A percentile compares a stretch with the other conserved stretches of the same genome.
Conservation (phyloP, 1,140 invertebrate genomes). For the Platyscapa corneri region DNA sequence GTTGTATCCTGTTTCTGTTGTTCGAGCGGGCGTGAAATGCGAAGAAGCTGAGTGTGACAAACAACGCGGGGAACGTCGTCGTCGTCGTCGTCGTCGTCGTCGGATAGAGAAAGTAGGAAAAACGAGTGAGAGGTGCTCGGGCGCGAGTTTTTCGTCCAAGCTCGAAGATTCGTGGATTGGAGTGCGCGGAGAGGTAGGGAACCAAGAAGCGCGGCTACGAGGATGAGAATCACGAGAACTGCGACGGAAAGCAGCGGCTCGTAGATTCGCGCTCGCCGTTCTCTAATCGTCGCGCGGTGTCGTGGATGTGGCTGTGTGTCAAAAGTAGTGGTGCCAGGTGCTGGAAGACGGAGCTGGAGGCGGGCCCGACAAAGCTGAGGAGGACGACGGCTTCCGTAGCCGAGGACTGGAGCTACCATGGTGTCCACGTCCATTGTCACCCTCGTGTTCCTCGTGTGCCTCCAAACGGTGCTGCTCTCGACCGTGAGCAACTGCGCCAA, state of each 20-base stretch:
- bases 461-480: conserved; percentile 84
- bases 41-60: not conserved
- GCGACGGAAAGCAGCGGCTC: not conserved
- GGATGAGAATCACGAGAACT: conserved; percentile 14
- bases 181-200: not conserved
- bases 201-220: not conserved
- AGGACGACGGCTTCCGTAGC: conserved; percentile 48
- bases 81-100: too few relatives aligned
- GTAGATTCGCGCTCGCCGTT: not conserved
- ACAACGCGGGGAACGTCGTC: too few relatives aligned
- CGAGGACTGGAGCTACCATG: conserved; percentile 64
- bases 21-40: too few relatives aligned
- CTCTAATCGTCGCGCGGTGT: conserved; percentile 8
- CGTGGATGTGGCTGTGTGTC: conserved; percentile 51
- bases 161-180: not conserved
- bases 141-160: too few relatives aligned
- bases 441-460: conserved; percentile 83
- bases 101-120: too few relatives aligned
- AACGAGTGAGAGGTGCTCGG: too few relatives aligned
- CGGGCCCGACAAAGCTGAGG: conserved; percentile 3
- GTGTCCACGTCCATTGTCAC: conserved; percentile 79
- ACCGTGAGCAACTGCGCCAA: conserved; percentile 86
- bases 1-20: not conserved
- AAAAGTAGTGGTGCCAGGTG: conserved; percentile 30
- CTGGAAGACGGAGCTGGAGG: conserved; percentile 49